Conservation (phyloP, 2,797 vertebrate species). For the Lutjanus argentimaculatus region DNA sequence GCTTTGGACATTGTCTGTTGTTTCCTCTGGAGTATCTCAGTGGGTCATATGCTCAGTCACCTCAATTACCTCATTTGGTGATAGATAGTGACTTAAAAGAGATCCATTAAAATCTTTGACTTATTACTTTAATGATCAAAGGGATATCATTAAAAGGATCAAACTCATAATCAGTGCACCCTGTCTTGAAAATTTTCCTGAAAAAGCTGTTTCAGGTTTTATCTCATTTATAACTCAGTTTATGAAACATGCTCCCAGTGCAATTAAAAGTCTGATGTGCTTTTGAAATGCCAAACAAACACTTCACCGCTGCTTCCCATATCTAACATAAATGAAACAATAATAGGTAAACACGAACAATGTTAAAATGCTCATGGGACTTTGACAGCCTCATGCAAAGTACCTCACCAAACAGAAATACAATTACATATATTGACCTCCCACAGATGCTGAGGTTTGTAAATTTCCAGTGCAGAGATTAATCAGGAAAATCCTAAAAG, state of each 20-base stretch:
- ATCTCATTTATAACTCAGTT: neutral
- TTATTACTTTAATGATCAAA: neutral
- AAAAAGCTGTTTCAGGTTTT: neutral
- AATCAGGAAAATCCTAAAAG: neutral
- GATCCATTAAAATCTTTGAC: too few species aligned
- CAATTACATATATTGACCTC: neutral
- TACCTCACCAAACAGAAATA: neutral
- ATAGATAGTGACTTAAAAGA: too few species aligned
- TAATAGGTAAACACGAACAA: neutral
- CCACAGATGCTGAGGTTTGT: constrained; percentile 3
- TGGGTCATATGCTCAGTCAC: too few species aligned
- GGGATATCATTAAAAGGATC: neutral
- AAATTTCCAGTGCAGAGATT: neutral
- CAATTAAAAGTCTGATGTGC: neutral
- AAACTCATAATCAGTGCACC: neutral
- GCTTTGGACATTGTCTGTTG: too few species aligned
- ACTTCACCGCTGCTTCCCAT: neutral
- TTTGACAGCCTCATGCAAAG: neutral
- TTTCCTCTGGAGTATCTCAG: too few species aligned
- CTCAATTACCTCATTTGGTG: too few species aligned
- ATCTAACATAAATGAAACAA: neutral
- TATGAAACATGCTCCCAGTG: neutral
- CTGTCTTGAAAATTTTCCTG: neutral
- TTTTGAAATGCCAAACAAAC: constrained; percentile 11
- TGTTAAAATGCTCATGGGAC: neutral